Evolutionary conservation across 2,113 vertebrate genomes (phyloP).

Genomic region (Corythornis vintsioides): DNA sequence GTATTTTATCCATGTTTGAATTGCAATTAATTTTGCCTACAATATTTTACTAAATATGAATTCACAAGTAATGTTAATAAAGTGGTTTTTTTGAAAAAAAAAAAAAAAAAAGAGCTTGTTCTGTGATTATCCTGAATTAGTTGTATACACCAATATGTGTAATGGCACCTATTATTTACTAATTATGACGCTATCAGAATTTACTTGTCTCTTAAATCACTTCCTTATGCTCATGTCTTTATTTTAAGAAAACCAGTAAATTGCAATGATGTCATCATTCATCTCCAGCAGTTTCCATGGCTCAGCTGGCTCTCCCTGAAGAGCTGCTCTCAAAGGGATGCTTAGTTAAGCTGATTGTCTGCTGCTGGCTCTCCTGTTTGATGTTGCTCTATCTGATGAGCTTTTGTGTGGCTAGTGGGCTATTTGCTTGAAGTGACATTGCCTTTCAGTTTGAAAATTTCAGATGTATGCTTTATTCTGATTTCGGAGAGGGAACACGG

Average conservation of each 20-base stretch:
- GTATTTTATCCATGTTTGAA: constrained; percentile 7
- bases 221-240: background rate
- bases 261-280: background rate
- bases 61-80: constrained; percentile 10
- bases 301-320: background rate
- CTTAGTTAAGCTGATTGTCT: background rate
- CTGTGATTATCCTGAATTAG: background rate
- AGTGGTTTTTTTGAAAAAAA: background rate
- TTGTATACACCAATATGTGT: background rate
- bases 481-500: background rate
- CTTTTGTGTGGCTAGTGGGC: background rate
- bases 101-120: background rate
- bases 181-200: background rate
- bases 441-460: background rate
- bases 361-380: background rate
- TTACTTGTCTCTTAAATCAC: constrained; percentile 3
- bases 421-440: background rate
- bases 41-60: constrained; percentile 8
- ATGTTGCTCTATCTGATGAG: background rate
- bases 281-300: background rate
- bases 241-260: constrained; percentile 24
- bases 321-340: background rate
- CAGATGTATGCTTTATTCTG: background rate
- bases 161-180: constrained; percentile 6
- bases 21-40: background rate